Evolutionary conservation across 35 echinoderm and acorn worm genomes (phyloP), one percentile per base, ranked within the genome.

Genomic region (Diadema setosum): DNA sequence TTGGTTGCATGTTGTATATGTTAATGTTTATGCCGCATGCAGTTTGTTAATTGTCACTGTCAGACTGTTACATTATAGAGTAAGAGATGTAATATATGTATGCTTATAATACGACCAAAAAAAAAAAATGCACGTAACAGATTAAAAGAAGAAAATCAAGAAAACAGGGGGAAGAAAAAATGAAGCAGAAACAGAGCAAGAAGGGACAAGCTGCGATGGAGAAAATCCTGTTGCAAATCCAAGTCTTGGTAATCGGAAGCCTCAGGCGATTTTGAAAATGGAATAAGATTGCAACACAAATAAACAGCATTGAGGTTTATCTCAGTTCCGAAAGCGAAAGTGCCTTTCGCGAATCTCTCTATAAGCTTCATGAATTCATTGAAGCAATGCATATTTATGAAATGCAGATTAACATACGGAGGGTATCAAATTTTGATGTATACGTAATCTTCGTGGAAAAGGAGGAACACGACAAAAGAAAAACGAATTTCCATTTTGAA

Each of bases 381-480:
- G 63, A 67, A 30, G 63, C 63, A 67, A 67, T 67, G 37, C 63
- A 67, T 67, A 67, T 67, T 67, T 32, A 67, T 67, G 63, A 67
- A 67, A 67, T 67, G 63, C n/a, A 67, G 63, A 26, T 67, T 67
- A 67, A 67, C 63, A 26, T 67, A 34, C 63, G 30, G 63, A 31
- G 63, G 23, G 63, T 67, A 67, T 67, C 63, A 67, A 67, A 34
- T 67, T 67, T 67, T 67, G 37, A 67, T 67, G 63, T 67, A 67
- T 67, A 67, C 63, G 63, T 67, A 67, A 67, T 67, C 37, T n/a
- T n/a, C n/a, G n/a, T n/a, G n/a, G n/a, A n/a, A 67, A 67, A 67
- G 37, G 37, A 34, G 27, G 63, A 26, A 67, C 27, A 67, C 30
- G 32, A 67, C 8, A 67, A n/a, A 16, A 27, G 30, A 29, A 29